These are phyloP conservation scores for Emydura subglobosa DNA, from an alignment of 2,113 vertebrate species.

Conservation along the genomic window DNA sequence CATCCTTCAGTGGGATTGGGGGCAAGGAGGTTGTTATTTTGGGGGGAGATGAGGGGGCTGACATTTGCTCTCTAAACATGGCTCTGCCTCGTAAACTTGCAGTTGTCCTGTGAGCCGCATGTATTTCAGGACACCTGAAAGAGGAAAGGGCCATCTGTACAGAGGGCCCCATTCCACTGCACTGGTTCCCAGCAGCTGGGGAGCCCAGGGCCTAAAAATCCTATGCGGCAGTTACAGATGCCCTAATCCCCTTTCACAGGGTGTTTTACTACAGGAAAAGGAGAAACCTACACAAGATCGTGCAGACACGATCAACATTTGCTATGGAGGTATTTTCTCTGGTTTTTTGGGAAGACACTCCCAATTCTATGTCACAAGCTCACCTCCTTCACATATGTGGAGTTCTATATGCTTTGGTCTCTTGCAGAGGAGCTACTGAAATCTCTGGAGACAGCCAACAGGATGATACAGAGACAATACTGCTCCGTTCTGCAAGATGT, in stretches of 20 bases:
- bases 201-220: not conserved
- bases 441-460: not conserved
- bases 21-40: not conserved
- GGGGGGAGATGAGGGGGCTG: fast-evolving
- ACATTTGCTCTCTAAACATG: not conserved
- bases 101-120: not conserved
- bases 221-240: not conserved
- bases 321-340: not conserved
- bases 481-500: not conserved
- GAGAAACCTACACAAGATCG: not conserved
- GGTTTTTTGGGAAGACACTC: not conserved
- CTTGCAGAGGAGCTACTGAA: not conserved
- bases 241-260: not conserved
- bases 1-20: not conserved
- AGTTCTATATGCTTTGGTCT: not conserved
- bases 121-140: not conserved
- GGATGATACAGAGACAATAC: not conserved
- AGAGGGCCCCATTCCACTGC: not conserved
- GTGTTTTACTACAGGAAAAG: not conserved
- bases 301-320: not conserved
- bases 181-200: not conserved
- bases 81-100: not conserved
- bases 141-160: not conserved
- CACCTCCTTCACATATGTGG: not conserved
- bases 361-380: not conserved